Conservation (phyloP, 2,888 invertebrate genomes). For the Heterodera filipjevi region DNA sequence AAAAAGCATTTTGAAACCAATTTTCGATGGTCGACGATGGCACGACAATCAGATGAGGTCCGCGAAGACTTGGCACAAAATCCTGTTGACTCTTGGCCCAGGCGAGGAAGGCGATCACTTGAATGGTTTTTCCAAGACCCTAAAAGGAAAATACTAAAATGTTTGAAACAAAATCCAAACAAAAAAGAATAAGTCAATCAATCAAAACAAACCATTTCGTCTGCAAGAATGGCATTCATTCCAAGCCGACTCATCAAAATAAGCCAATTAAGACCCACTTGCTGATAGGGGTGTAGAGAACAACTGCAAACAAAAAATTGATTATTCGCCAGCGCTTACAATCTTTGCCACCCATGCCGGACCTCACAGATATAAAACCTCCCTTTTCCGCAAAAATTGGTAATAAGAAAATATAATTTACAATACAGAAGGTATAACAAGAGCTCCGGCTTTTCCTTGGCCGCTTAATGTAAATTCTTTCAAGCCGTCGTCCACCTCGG, state of each 20-base stretch:
- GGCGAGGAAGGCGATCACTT: slow-evolving; percentile 87
- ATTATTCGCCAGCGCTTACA: no score
- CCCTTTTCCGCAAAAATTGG: no score
- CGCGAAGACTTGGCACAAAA: slow-evolving; percentile 1
- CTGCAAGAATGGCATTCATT: slow-evolving; percentile 89
- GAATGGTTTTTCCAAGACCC: slow-evolving; percentile 88
- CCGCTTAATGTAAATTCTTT: neutral
- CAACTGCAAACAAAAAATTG: slow-evolving; percentile 12
- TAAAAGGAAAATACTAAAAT: slow-evolving; percentile 43
- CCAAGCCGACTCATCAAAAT: slow-evolving; percentile 57
- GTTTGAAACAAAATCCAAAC: slow-evolving; percentile 4
- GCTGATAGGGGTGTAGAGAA: slow-evolving; percentile 48
- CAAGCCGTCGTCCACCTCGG: slow-evolving; percentile 11
- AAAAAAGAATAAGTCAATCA: neutral
- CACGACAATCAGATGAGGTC: slow-evolving; percentile 88
- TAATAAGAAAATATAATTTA: no score
- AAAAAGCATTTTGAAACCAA: slow-evolving; percentile 39
- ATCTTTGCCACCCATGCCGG: no score
- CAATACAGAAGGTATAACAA: no score
- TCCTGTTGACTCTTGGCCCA: slow-evolving; percentile 72
- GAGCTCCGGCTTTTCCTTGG: no score
- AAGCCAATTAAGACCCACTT: slow-evolving; percentile 57
- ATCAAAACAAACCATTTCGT: slow-evolving; percentile 78
- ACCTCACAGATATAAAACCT: no score
- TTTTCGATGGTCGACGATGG: slow-evolving; percentile 90